Percentiles rank a stretch among this genome's conserved stretches.
These are phyloP conservation scores for Parapristionchus giblindavisi DNA, from an alignment of 2,888 invertebrate genomes.

Conservation along the genomic window DNA sequence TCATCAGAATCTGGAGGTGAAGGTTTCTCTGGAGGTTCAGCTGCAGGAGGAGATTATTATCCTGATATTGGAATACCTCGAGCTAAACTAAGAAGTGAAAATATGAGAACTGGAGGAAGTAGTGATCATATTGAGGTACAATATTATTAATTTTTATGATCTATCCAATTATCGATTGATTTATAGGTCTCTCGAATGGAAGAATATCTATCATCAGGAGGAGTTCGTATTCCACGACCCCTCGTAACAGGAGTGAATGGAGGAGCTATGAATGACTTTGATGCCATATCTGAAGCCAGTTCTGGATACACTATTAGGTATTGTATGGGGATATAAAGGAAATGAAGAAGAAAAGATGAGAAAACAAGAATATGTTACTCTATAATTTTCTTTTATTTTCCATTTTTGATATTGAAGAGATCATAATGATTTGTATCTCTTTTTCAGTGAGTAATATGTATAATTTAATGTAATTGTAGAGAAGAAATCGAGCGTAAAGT, in stretches of 20 bases:
- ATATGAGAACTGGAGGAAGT: constrained; percentile 17
- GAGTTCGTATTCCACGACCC: constrained; percentile 66
- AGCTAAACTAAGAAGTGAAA: constrained; percentile 64
- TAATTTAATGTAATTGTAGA: constrained; percentile 27
- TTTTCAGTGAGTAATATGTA: background rate
- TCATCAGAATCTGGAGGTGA: constrained; percentile 65
- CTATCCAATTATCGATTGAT: background rate
- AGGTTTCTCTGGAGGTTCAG: constrained; percentile 49
- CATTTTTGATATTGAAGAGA: background rate
- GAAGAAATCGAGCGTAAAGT: constrained; percentile 67
- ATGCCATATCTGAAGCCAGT: constrained; percentile 59
- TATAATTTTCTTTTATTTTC: background rate
- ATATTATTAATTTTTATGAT: constrained; percentile 29
- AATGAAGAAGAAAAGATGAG: no score
- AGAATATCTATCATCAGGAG: constrained; percentile 58
- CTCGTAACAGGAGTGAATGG: constrained; percentile 54
- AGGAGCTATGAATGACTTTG: constrained; percentile 47
- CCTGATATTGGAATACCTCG: constrained; percentile 68
- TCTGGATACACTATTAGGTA: constrained; percentile 67
- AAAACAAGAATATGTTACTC: background rate
- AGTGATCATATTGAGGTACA: constrained; percentile 38
- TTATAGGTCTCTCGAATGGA: constrained; percentile 61
- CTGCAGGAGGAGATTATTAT: constrained; percentile 61
- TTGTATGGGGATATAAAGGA: background rate
- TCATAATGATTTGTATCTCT: background rate